Base-by-base conservation (phyloP, 2,113 vertebrate species). In the Sialia sialis region DNA sequence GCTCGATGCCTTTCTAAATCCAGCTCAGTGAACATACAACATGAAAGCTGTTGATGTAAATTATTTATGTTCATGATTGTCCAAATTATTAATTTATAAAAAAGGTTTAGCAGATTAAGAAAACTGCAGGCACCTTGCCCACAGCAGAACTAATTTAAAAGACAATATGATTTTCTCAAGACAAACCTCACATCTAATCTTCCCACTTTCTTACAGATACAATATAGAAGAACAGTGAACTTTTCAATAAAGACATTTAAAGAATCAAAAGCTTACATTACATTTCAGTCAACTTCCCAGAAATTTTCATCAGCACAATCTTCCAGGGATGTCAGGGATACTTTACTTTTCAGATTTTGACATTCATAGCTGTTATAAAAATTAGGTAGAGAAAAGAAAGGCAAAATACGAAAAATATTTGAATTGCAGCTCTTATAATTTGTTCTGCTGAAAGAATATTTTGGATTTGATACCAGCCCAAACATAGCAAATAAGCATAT, bases 11-110 rank as follows among this genome's bases (percentile, higher is more conserved):
- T 97, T 72, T 87, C 75, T 38, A 78, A 87, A 83, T 85, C 67
- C 83, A 89, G 63, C 56, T 94, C 54, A 89, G 74, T 20, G 22
- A 95, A 91, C 81, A 70, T 52, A 70, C 36, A 84, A 80, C 48
- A 87, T 67, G 86, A 94, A 95, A 80, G 73, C 36, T 74, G 68
- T 17, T 32, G 7, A 79, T 43, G 67, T 76, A 92, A 92, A 94
- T 96, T 94, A 95, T 96, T 95, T 91, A 79, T 94, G 93, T 73
- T 90, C 84, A 83, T 84, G n/a, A 81, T 75, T 94, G 66, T 94
- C 77, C 70, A 92, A 87, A 75, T 75, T 69, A 87, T 64, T 92
- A 92, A 88, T 84, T 94, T 93, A 89, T 64, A 7, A 73, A 74
- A 89, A 93, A 84, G 34, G 39, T 85, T 94, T 93, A 91, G 82